Conservation (phyloP, 2,113 vertebrate genomes). For the Kryptolebias marmoratus region DNA sequence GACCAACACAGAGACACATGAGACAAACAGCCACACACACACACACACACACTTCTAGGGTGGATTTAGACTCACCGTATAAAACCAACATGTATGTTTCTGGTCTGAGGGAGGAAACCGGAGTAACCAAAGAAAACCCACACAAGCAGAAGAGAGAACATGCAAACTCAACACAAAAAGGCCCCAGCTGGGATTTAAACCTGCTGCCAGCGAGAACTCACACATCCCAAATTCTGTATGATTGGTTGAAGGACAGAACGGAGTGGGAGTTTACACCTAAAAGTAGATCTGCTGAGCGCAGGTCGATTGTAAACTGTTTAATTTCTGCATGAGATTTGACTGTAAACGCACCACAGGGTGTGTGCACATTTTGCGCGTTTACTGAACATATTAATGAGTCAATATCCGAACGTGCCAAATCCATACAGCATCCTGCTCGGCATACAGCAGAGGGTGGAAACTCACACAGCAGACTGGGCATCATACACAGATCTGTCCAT, state of each 20-base stretch:
- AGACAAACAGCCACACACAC: too few species aligned
- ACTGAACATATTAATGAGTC: slow-evolving; percentile 2
- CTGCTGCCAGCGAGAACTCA: slow-evolving; percentile 22
- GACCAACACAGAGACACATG: too few species aligned
- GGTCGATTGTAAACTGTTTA: slow-evolving; percentile 20
- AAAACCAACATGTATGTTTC: too few species aligned
- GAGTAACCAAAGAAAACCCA: too few species aligned
- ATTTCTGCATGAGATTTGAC: slow-evolving; percentile 16
- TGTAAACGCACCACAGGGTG: slow-evolving; percentile 19
- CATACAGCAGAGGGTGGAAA: slow-evolving; percentile 42
- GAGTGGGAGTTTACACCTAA: slow-evolving; percentile 50
- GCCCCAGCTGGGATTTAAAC: too few species aligned
- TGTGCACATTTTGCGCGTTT: neutral
- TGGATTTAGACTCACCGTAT: too few species aligned
- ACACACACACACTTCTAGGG: too few species aligned
- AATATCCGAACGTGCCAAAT: slow-evolving; percentile 28
- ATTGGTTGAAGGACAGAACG: slow-evolving; percentile 9
- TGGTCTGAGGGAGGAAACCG: too few species aligned
- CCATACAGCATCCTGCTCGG: slow-evolving; percentile 20
- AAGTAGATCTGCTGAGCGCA: slow-evolving; percentile 31
- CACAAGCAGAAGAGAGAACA: too few species aligned
- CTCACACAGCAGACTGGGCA: slow-evolving; percentile 60
- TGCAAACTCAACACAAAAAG: too few species aligned
- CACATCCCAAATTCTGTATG: neutral
- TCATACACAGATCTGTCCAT: slow-evolving; percentile 75